Evolutionary conservation across 2,113 vertebrate genomes (phyloP).

Genomic region (Thryonomys swinderianus): DNA sequence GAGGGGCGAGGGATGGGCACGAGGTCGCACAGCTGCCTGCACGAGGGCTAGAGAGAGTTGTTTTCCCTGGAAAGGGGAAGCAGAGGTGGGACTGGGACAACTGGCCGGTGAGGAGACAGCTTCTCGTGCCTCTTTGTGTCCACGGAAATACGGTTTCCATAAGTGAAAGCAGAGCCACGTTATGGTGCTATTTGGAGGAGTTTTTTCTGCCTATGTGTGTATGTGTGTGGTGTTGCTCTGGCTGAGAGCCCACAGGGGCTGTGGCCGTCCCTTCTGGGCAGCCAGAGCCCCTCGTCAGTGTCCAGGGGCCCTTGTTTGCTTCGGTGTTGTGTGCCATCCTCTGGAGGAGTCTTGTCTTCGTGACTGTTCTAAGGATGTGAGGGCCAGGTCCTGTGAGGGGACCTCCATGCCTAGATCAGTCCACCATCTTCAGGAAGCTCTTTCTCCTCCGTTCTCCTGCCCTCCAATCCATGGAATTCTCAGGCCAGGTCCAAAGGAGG

Average conservation of each 20-base stretch:
- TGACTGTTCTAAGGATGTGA: not conserved
- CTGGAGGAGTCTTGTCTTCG: not conserved
- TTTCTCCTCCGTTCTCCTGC: too few relatives aligned
- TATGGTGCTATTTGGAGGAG: not conserved
- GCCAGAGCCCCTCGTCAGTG: too few relatives aligned
- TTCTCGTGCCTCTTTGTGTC: not conserved
- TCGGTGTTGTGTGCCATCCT: not conserved
- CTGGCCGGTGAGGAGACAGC: not conserved
- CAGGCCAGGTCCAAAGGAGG: not conserved
- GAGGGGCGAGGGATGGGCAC: not conserved
- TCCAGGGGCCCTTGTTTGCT: not conserved
- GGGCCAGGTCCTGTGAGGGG: not conserved
- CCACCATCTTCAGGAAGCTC: not conserved
- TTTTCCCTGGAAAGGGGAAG: not conserved
- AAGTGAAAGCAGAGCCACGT: not conserved
- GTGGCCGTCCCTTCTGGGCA: not conserved
- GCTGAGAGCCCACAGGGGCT: not conserved
- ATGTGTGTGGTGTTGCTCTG: not conserved
- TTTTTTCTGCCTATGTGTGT: not conserved
- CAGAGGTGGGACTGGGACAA: not conserved
- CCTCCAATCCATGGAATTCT: not conserved
- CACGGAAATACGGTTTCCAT: not conserved
- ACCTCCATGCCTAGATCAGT: not conserved
- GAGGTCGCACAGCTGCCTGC: not conserved
- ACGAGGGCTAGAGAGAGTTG: fast-evolving